These are phyloP conservation scores for Camelus dromedarius DNA, from an alignment of 2,113 vertebrate genomes.

Conservation along the genomic window DNA sequence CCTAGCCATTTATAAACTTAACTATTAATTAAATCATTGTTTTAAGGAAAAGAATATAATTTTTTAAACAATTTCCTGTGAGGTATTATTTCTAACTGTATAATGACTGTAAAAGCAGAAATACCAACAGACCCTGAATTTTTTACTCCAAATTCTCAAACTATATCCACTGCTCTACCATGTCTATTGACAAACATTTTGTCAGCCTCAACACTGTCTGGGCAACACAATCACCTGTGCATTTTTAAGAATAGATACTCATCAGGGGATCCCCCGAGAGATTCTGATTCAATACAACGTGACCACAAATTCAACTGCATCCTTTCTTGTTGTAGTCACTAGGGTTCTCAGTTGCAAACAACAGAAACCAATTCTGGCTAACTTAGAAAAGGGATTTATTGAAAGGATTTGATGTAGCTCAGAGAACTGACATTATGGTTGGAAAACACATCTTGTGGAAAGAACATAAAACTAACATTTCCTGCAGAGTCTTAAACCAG, in stretches of 20 bases:
- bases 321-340: not conserved
- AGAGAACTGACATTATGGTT: not conserved
- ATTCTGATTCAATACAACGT: not conserved
- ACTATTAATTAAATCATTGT: slow-evolving; percentile 30
- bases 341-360: not conserved
- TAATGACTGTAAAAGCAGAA: not conserved
- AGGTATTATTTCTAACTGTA: slow-evolving; percentile 27
- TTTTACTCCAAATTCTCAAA: slow-evolving; percentile 12
- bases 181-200: not conserved
- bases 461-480: not conserved
- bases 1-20: slow-evolving; percentile 31
- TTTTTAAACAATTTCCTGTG: slow-evolving; percentile 1
- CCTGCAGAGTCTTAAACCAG: slow-evolving; percentile 14
- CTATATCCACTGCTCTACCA: not conserved
- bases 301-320: not conserved
- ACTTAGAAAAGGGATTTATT: not conserved
- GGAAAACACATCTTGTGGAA: slow-evolving; percentile 48
- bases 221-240: not conserved
- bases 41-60: slow-evolving; percentile 29
- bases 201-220: not conserved
- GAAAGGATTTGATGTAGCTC: not conserved
- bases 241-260: not conserved
- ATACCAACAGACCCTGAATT: not conserved
- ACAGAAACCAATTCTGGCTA: not conserved
- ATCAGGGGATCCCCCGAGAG: not conserved